Percentiles rank a stretch among this genome's conserved stretches.
Conservation (phyloP, 2,797 vertebrate genomes). For the Chloroceryle inda region DNA sequence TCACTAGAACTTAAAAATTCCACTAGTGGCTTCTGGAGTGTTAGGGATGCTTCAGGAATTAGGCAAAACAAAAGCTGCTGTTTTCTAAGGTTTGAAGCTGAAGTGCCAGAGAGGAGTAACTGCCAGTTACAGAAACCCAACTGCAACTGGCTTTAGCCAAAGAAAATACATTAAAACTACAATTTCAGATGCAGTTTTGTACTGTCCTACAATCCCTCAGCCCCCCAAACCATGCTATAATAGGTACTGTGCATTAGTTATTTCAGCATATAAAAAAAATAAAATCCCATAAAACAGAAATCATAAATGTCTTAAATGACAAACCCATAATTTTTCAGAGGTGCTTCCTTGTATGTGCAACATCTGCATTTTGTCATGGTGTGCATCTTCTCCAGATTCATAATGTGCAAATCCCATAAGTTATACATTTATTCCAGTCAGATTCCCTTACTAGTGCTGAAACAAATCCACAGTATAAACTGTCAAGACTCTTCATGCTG, state of each 20-base stretch:
- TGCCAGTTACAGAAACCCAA: constrained; percentile 11
- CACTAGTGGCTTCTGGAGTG: neutral
- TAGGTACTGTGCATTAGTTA: neutral
- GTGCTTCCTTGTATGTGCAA: constrained; percentile 12
- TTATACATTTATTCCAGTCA: constrained; percentile 17
- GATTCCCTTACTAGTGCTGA: constrained; percentile 28
- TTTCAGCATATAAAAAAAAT: neutral
- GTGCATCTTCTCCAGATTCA: neutral
- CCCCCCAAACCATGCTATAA: neutral
- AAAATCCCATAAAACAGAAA: neutral
- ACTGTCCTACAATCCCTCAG: neutral
- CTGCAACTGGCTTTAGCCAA: constrained; percentile 7
- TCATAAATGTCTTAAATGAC: neutral
- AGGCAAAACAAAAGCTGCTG: constrained; percentile 6
- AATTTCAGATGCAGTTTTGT: neutral
- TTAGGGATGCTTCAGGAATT: neutral
- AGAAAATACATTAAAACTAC: neutral
- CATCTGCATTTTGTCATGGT: neutral
- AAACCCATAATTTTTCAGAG: neutral
- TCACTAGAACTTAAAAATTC: neutral
- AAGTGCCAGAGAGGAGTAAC: neutral
- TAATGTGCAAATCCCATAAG: constrained; percentile 26
- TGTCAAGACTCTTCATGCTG: constrained; percentile 4
- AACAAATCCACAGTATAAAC: constrained; percentile 64
- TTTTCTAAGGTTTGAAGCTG: neutral